Conservation (phyloP, 2,797 vertebrate genomes). For the Xenopus petersii region DNA sequence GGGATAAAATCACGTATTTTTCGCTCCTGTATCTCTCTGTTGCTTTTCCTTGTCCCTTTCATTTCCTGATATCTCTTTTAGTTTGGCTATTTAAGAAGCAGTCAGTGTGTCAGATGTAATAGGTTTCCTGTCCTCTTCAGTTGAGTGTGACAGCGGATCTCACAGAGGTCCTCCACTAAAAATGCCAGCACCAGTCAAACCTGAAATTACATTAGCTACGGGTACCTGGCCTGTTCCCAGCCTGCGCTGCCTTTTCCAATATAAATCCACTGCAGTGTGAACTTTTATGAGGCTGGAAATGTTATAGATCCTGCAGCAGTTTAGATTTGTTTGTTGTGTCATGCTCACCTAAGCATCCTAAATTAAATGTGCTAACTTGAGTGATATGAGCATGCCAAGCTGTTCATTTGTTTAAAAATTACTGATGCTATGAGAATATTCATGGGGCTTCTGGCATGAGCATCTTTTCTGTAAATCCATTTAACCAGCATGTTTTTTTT, state of each 20-base stretch:
- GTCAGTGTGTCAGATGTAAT: constrained; percentile 30
- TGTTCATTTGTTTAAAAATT: constrained; percentile 8
- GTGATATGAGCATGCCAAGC: constrained; percentile 16
- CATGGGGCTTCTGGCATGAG: not conserved
- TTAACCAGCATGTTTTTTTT: too few species aligned
- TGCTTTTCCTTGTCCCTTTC: not conserved
- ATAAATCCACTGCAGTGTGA: constrained; percentile 36
- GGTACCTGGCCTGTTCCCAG: constrained; percentile 12
- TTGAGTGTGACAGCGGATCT: constrained; percentile 30
- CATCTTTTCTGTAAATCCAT: too few species aligned
- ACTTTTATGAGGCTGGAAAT: constrained; percentile 29
- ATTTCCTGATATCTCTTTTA: constrained; percentile 12
- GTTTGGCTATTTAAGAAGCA: constrained; percentile 16
- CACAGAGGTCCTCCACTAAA: constrained; percentile 22
- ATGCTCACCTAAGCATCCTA: constrained; percentile 40
- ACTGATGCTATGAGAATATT: constrained; percentile 12
- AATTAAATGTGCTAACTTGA: constrained; percentile 41
- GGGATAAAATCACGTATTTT: not conserved
- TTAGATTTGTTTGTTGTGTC: constrained; percentile 43
- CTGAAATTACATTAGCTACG: constrained; percentile 36
- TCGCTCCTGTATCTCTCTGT: constrained; percentile 35
- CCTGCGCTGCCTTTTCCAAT: constrained; percentile 5
- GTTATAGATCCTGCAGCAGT: constrained; percentile 34
- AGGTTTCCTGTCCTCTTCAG: constrained; percentile 22
- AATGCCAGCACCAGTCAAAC: constrained; percentile 34